phyloP scores from a whole-genome alignment of 2,797 vertebrate genomes.

The Phoeniculus purpureus region DNA sequence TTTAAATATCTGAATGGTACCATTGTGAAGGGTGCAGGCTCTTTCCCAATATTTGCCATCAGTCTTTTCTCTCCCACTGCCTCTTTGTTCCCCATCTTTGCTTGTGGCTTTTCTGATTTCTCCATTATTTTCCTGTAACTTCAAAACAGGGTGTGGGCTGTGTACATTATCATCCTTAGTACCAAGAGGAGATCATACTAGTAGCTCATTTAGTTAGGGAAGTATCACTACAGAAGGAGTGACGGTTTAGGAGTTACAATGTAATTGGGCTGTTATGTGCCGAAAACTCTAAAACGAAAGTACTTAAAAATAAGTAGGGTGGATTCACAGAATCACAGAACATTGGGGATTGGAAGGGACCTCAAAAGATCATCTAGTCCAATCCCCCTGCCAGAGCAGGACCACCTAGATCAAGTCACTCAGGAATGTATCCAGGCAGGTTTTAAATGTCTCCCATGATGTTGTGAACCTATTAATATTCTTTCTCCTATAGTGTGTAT shows the following conservation, averaged over 20 bases:
- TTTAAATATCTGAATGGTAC: constrained; percentile 30
- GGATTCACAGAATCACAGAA: too few relatives aligned
- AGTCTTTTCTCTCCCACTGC: neutral
- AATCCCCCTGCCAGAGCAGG: too few relatives aligned
- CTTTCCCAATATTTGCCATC: constrained; percentile 16
- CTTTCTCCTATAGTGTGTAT: neutral
- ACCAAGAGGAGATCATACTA: neutral
- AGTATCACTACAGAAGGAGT: neutral
- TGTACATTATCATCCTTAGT: neutral
- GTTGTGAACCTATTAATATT: neutral
- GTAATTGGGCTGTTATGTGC: neutral
- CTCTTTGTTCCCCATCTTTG: constrained; percentile 15
- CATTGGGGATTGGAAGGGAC: too few relatives aligned
- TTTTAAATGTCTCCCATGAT: too few relatives aligned
- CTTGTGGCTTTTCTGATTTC: neutral
- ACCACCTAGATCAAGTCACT: too few relatives aligned
- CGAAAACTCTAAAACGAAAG: neutral
- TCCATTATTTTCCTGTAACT: neutral
- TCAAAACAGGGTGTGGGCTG: neutral
- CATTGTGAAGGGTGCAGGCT: constrained; percentile 6
- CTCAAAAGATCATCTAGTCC: too few relatives aligned
- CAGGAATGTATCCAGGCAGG: too few relatives aligned
- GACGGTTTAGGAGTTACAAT: neutral
- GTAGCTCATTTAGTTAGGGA: neutral
- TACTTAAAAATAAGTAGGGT: neutral